Base-by-base conservation (phyloP, 2,888 invertebrate genomes). In the Seira musarum region DNA sequence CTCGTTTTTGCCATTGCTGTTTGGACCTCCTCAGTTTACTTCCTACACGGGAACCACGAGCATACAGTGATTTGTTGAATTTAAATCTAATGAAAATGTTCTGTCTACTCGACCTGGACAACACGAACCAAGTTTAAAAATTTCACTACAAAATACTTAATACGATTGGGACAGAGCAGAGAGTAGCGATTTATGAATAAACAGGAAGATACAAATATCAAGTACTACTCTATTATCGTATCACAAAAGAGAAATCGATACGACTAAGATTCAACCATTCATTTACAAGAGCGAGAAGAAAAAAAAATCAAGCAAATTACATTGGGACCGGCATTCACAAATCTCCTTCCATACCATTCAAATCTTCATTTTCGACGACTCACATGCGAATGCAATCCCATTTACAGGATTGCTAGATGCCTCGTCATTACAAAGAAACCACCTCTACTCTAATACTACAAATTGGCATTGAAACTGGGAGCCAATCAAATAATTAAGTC, bases 21-120 rank as follows among this genome's bases (percentile, higher is more conserved):
- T 77, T 78, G 78, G 78, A 81, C 81, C 76, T 81, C 40, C 74
- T 82, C 82, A 82, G 73, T 82, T 78, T 66, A 82, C 78, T 82
- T 78, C 82, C 78, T 82, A 82, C 82, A 78, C 73, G 71, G 70
- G 65, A 66, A 60, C 71, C 53, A 78, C 66, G 19, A 66, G 69
- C 78, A 78, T 40, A 40, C 40, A 40, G 40, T 40, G 5, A 8
- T 40, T 13, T 40, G 40, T 40, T 40, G 6, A 40, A 40, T 40
- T 40, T 40, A 40, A 40, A 40, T 13, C 6, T 5, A 40, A 40
- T 40, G 40, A 40, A 5, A n/a, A 40, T 40, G 13, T 8, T 40
- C 13, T 40, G 40, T 40, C 40, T 40, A 40, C 13, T 13, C 13
- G 5, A 40, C 40, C 13, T 40, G 40, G 40, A 40, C n/a, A 40